Evolutionary conservation across 2,113 vertebrate genomes (phyloP), one percentile per base, ranked within the genome.

Genomic region (Perccottus glenii): DNA sequence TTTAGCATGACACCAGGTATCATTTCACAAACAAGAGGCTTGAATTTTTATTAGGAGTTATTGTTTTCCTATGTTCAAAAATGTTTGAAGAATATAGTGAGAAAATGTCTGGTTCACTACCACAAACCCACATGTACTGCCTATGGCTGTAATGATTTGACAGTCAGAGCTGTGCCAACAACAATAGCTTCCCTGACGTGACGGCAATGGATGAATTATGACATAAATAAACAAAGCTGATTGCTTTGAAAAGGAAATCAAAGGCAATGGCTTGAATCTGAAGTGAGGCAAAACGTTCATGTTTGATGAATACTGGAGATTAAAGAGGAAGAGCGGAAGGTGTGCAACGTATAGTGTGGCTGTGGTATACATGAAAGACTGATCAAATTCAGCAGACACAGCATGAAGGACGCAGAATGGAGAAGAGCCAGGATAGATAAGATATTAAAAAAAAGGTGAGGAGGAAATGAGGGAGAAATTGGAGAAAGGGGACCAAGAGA

Each of bases 301-400:
- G 53, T 70, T 71, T 67, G 40, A 83, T 77, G 70, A 69, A 2
- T n/a, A 27, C 32, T 64, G 9, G 12, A 67, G 77, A 81, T 84
- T 58, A 85, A 77, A 82, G 61, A 4, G 32, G 27, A 49, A 55
- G 33, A 15, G 35, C 52, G 6, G 9, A 35, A 38, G 35, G 47
- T 27, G 15, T n/a, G 27, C 47, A 62, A 49, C 48, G 15, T 69
- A 73, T 51, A 12, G 33, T 0, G 7, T 40, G 44, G 16, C 15
- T 0, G 7, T 40, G 44, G 32, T 27, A 33, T 10, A 60, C 63
- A 60, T 77, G 56, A 84, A 80, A 67, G 47, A 43, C 27, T 32
- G 65, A 74, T 70, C 59, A 14, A 64, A 80, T 53, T 49, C 64
- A 50, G 62, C 27, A 47, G 48, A 73, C 36, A 27, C n/a, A 10